Percentiles rank a stretch among this genome's conserved stretches.
These are phyloP conservation scores for Sphecodes monilicornis DNA, from an alignment of 2,888 invertebrate genomes.

Conservation along the genomic window DNA sequence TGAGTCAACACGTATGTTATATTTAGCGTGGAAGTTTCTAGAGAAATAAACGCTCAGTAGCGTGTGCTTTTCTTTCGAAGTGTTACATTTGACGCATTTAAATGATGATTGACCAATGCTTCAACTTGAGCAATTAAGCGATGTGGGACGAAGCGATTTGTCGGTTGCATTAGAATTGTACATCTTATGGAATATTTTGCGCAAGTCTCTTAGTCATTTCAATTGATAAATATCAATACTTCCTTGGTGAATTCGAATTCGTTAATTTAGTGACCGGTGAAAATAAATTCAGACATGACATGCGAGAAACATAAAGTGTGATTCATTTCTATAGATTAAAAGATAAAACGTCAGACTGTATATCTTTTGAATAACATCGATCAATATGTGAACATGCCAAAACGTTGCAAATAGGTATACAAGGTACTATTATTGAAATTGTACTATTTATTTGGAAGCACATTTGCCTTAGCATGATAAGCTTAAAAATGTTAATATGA, in stretches of 20 bases:
- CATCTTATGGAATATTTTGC: not conserved
- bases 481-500: no score
- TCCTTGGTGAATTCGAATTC: not conserved
- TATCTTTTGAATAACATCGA: not conserved
- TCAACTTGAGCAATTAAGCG: not conserved
- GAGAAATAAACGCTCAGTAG: not conserved
- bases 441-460: not conserved
- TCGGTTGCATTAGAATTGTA: not conserved
- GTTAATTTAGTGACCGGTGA: not conserved
- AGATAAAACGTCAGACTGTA: not conserved
- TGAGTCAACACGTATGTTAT: not conserved
- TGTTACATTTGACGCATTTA: not conserved
- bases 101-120: not conserved
- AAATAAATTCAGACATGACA: not conserved
- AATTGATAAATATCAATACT: slow-evolving; percentile 5
- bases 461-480: no score
- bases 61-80: not conserved
- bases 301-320: not conserved
- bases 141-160: not conserved
- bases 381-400: not conserved
- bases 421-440: no score
- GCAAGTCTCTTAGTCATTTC: not conserved
- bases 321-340: not conserved
- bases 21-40: not conserved
- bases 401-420: no score